A percentile compares a stretch with the other conserved stretches of the same genome.
phyloP scores from a whole-genome alignment of 2,888 invertebrate genomes.

The Caenorhabditis sp. region DNA sequence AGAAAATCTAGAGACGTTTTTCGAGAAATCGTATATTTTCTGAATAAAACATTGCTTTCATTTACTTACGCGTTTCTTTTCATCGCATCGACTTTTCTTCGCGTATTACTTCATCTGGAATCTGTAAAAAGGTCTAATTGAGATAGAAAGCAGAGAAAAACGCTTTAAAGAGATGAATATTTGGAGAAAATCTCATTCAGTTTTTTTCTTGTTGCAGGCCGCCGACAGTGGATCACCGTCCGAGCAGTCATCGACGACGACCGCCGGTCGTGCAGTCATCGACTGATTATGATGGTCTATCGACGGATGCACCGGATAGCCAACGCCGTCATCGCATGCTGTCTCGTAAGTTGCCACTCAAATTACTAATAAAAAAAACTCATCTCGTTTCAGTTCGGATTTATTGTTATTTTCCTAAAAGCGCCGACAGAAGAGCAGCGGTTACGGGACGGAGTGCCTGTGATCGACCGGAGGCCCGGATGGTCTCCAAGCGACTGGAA shows the following conservation, averaged over 20 bases:
- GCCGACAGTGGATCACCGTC: background rate
- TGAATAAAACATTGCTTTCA: too few relatives aligned
- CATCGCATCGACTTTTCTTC: too few relatives aligned
- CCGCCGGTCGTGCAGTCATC: conserved; percentile 16
- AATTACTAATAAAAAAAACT: background rate
- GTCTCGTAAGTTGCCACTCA: conserved; percentile 47
- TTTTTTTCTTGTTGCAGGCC: conserved; percentile 5
- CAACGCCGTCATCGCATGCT: conserved; percentile 57
- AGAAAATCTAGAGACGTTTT: too few relatives aligned
- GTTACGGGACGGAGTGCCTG: conserved; percentile 37
- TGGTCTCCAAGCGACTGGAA: conserved; percentile 27
- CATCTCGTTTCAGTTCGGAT: conserved; percentile 56
- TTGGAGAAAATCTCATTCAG: background rate
- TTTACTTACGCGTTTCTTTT: too few relatives aligned
- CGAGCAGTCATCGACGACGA: conserved; percentile 22
- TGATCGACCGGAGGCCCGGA: conserved; percentile 21
- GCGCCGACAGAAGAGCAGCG: conserved; percentile 43
- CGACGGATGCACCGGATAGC: conserved; percentile 55
- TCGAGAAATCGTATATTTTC: too few relatives aligned
- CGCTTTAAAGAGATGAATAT: background rate
- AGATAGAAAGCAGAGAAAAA: too few relatives aligned
- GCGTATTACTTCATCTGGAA: background rate
- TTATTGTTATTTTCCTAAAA: conserved; percentile 65
- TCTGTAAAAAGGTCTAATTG: too few relatives aligned
- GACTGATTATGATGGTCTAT: conserved; percentile 54